Evolutionary conservation across 2,888 invertebrate species (phyloP).

Genomic region (Eupithecia centaureata): DNA sequence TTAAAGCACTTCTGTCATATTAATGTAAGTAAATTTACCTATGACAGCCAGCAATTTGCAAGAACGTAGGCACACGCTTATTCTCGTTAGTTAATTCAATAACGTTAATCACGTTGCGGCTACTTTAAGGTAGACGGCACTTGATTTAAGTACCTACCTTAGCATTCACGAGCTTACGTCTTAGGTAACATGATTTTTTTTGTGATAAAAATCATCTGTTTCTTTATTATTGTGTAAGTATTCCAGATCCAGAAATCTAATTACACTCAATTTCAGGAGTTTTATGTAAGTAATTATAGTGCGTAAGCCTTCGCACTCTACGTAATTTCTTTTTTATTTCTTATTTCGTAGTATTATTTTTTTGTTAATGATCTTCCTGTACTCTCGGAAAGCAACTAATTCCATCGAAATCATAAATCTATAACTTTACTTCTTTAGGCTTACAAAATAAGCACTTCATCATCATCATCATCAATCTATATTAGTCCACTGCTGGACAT

Average conservation of each 20-base stretch:
- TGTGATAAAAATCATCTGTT: neutral
- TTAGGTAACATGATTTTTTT: neutral
- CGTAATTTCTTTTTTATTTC: too few species aligned
- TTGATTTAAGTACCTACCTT: neutral
- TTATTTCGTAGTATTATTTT: too few species aligned
- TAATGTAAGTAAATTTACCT: constrained; percentile 60
- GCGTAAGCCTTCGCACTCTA: too few species aligned
- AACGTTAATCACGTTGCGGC: constrained; percentile 3
- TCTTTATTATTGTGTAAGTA: too few species aligned
- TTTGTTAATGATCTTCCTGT: too few species aligned
- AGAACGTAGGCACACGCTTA: neutral
- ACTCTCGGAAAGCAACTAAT: too few species aligned
- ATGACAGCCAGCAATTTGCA: constrained; percentile 34
- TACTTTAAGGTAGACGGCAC: neutral
- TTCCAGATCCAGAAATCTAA: neutral
- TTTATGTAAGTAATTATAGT: too few species aligned
- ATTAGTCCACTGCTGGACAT: too few species aligned
- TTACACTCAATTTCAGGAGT: neutral
- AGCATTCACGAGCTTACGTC: neutral
- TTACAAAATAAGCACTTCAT: too few species aligned
- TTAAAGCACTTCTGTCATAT: constrained; percentile 60
- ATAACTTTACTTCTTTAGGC: too few species aligned
- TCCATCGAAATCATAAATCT: too few species aligned
- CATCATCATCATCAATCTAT: too few species aligned
- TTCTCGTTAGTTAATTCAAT: constrained; percentile 22